These are phyloP conservation scores for Oxycera nigricornis DNA, from an alignment of 2,888 invertebrate species.

Conservation along the genomic window DNA sequence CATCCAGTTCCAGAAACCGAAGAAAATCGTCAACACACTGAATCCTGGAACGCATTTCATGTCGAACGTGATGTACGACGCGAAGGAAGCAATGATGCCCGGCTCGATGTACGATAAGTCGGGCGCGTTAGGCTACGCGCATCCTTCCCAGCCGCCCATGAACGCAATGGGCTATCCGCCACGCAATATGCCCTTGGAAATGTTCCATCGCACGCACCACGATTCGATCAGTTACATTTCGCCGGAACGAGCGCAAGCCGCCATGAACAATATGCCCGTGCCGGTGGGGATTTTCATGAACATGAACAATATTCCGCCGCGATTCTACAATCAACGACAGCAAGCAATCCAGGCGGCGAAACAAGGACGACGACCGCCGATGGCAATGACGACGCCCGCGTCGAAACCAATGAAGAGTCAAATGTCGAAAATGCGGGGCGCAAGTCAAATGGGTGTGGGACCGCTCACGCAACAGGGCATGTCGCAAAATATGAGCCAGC, in stretches of 20 bases:
- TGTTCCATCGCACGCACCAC: constrained; percentile 72
- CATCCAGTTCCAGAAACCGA: constrained; percentile 96
- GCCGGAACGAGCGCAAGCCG: constrained; percentile 78
- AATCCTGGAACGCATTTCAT: constrained; percentile 98
- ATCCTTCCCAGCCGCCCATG: constrained; percentile 38
- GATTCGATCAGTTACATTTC: constrained; percentile 95
- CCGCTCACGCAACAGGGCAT: constrained; percentile 79
- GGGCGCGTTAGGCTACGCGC: constrained; percentile 51
- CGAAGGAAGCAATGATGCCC: constrained; percentile 92
- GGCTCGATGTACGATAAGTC: constrained; percentile 92
- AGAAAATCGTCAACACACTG: constrained; percentile 90
- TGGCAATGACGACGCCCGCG: too few relatives aligned
- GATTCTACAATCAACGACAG: constrained; percentile 78
- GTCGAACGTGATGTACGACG: constrained; percentile 97
- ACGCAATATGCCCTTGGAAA: constrained; percentile 63
- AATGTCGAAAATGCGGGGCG: constrained; percentile 56
- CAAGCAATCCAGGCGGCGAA: constrained; percentile 66
- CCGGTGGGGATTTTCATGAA: constrained; percentile 95
- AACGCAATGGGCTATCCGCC: constrained; percentile 47
- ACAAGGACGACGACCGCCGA: constrained; percentile 57
- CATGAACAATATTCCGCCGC: constrained; percentile 79
- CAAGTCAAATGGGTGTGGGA: constrained; percentile 68
- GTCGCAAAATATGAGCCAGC: constrained; percentile 76
- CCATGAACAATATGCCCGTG: constrained; percentile 84
- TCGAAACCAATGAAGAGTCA: constrained; percentile 48